phyloP scores from a whole-genome alignment of 1,140 invertebrate genomes.

The Panagrolaimus sp. region DNA sequence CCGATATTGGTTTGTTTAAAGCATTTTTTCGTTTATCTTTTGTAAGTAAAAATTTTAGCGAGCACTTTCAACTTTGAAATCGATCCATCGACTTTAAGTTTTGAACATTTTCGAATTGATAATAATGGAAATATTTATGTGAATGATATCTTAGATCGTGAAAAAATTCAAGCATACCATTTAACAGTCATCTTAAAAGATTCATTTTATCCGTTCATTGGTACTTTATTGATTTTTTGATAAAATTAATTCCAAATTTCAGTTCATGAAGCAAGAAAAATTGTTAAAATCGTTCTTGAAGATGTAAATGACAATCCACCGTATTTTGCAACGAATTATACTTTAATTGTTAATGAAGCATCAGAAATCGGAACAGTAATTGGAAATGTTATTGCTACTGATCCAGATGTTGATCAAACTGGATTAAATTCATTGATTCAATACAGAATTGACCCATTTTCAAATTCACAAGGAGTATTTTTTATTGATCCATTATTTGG shows the following conservation, averaged over 20 bases:
- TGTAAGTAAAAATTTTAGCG: background rate
- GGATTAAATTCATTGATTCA: conserved; percentile 1
- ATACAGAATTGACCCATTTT: conserved; percentile 4
- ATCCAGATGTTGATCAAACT: background rate
- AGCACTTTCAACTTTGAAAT: conserved; percentile 3
- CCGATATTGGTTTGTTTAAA: background rate
- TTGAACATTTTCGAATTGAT: background rate
- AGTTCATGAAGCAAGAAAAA: background rate
- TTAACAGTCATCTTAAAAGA: background rate
- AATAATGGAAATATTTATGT: conserved; percentile 1
- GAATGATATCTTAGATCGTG: background rate
- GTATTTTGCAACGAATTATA: background rate
- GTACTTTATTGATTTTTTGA: too few species aligned
- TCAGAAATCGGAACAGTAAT: conserved; percentile 4
- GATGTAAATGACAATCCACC: conserved; percentile 10
- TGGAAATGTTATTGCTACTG: background rate
- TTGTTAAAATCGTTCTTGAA: background rate
- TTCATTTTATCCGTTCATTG: background rate
- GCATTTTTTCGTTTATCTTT: background rate
- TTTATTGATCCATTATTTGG: conserved; percentile 10
- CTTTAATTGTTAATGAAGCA: background rate
- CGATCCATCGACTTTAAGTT: background rate
- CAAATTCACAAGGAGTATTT: background rate
- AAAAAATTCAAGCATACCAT: background rate
- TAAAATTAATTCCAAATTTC: background rate